Evolutionary conservation across 1,140 invertebrate species (phyloP).

Genomic region (Aporrectodea caliginosa): DNA sequence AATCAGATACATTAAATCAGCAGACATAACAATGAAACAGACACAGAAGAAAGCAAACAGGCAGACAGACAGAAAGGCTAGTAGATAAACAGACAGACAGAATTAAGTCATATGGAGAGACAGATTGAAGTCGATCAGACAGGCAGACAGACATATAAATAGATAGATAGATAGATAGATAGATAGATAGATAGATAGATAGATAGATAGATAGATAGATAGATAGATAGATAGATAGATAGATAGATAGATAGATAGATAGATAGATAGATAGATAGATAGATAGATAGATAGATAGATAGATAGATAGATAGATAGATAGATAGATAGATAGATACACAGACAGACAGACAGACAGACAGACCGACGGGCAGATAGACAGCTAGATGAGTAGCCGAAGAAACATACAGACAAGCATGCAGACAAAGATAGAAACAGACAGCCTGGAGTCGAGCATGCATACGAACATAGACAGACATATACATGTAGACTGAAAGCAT

Average conservation of each 20-base stretch:
- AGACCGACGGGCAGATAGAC: too few species aligned
- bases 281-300: too few species aligned
- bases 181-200: background rate
- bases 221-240: background rate
- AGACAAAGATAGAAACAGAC: background rate
- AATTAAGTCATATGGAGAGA: too few species aligned
- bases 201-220: background rate
- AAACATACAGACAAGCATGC: background rate
- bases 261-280: background rate
- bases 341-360: background rate
- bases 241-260: background rate
- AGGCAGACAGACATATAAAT: background rate
- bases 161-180: background rate
- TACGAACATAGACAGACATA: too few species aligned
- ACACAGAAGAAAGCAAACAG: too few species aligned
- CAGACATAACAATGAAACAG: too few species aligned
- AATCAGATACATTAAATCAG: too few species aligned
- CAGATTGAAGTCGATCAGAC: too few species aligned
- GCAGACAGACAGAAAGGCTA: too few species aligned
- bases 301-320: background rate
- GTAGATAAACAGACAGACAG: too few species aligned
- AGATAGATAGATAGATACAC: background rate
- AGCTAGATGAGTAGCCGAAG: too few species aligned
- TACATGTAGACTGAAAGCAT: too few species aligned
- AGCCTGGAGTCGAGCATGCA: background rate